Base-by-base conservation (phyloP, 2,113 vertebrate species). In the Hippolais icterina region DNA sequence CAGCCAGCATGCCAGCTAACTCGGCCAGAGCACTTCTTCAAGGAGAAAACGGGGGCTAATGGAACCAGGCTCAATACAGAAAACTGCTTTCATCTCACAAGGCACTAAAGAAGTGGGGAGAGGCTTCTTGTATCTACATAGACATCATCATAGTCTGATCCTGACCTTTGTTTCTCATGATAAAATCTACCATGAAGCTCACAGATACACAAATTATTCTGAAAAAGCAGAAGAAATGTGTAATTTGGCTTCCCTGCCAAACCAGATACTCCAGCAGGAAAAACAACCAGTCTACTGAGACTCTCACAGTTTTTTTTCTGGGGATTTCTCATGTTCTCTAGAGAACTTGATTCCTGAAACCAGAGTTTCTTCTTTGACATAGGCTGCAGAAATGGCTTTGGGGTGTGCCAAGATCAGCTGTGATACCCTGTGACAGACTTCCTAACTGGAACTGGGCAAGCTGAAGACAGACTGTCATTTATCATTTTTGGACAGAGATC, bases 381-480 rank as follows among this genome's bases (percentile, higher is more conserved):
- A n/a, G 79, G 37, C 41, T 88, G 61, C 25, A 83, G 72, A 86
- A 93, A 71, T 60, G 53, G 22, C 64, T 81, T 83, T 93, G 53
- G 50, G 76, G 65, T 81, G 35, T 66, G 68, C 52, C 0, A 22
- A 87, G 72, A 91, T 95, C 92, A 93, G 77, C 95, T 95, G 96
- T 86, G n/a, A 44, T 78, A 85, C 46, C 12, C 74, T 90, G 50
- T 70, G 74, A 94, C 80, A 92, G 86, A 82, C 90, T 91, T 94
- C 60, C 59, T 89, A 89, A 71, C 85, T 93, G 75, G 81, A 89
- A 83, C 65, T 84, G 94, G 93, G 74, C 96, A 92, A 94, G 79
- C 81, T 85, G 86, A 92, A 96, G 92, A 78, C 93, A 94, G 92
- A 71, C 83, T 96, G 93, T 87, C 28, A 56, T 91, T 91, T 94